Evolutionary conservation across 1,140 invertebrate species (phyloP), one percentile per base, ranked within the genome.

Genomic region (Psix sp.): DNA sequence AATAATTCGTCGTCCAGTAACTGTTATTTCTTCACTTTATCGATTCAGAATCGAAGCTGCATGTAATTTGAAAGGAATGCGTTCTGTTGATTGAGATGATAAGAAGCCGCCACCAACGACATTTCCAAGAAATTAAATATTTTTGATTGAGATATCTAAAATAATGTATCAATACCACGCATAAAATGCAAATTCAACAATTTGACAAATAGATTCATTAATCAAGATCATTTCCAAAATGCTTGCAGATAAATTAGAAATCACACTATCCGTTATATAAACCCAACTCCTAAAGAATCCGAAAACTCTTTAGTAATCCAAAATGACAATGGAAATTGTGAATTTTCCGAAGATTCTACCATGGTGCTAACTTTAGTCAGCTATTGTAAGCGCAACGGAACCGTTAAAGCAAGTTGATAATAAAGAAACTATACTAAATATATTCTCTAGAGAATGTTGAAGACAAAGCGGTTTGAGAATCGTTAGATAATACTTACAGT

Each of bases 221-320:
- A 54, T 16, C 49, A 54, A 40, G 49, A 54, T 11, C 35, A 20
- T 6, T 5, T 54, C 0, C 36, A 54, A 18, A 40, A 40, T 11
- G 6, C 40, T 5, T 54, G 39, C 13, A 36, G 35, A 4, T 20
- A 54, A 29, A 40, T 54, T 3, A 39, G 49, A 40, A 40, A 36
- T 18, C 49, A 54, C 17, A 36, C 16, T 5, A 15, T 11, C 0
- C 15, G 35, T n/a, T 10, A 54, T 6, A 54, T 17, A 5, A 54
- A 54, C n/a, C 49, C 49, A 1, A 54, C 49, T 16, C 49, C 49
- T 0, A 4, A 11, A n/a, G 20, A 54, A 29, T 54, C 29, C 29
- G 7, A 40, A 29, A 4, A 40, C 17, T 54, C 49, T 5, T 54
- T 40, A 0, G 29, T 15, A 11, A 2, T 7, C 20, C 38, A 9